Evolutionary conservation across 92 coral and sea anemone genomes (phyloP).

Genomic region (Zoanthus solanderi): DNA sequence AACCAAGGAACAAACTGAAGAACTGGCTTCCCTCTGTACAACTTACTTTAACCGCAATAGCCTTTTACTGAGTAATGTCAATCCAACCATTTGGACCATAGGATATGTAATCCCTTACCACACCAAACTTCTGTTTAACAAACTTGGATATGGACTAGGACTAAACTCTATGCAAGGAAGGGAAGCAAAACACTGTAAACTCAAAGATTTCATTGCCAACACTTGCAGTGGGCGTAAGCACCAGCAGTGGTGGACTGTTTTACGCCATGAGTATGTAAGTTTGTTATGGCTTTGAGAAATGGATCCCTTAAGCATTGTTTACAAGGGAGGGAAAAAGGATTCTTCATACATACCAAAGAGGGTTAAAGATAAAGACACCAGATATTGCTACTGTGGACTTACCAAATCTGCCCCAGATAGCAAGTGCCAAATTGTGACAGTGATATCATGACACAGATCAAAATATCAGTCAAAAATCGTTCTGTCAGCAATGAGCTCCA

Average conservation of each 20-base stretch:
- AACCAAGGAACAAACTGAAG: slow-evolving; percentile 57
- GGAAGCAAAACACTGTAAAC: slow-evolving; percentile 71
- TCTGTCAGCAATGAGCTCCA: slow-evolving; percentile 17
- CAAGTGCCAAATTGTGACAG: slow-evolving; percentile 66
- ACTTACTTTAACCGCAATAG: slow-evolving; percentile 61
- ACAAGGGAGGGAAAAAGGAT: slow-evolving; percentile 50
- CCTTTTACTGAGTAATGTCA: slow-evolving; percentile 59
- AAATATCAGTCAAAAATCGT: slow-evolving; percentile 38
- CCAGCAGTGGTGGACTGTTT: slow-evolving; percentile 70
- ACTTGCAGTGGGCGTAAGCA: slow-evolving; percentile 55
- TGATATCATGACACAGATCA: slow-evolving; percentile 47
- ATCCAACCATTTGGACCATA: slow-evolving; percentile 69
- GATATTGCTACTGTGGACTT: slow-evolving; percentile 69
- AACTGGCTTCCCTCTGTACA: slow-evolving; percentile 58
- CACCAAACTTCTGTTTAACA: slow-evolving; percentile 47
- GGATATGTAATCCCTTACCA: slow-evolving; percentile 67
- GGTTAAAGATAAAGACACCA: slow-evolving; percentile 33
- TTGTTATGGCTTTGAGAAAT: slow-evolving; percentile 64
- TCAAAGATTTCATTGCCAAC: slow-evolving; percentile 47
- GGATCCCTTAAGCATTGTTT: slow-evolving; percentile 66
- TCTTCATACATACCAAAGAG: slow-evolving; percentile 54
- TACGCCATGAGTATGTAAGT: slow-evolving; percentile 68
- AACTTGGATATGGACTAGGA: slow-evolving; percentile 61
- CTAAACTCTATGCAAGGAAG: slow-evolving; percentile 16
- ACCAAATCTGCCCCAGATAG: slow-evolving; percentile 35